phyloP scores from a whole-genome alignment of 1,140 invertebrate species.

The Drosophila biarmipes region DNA sequence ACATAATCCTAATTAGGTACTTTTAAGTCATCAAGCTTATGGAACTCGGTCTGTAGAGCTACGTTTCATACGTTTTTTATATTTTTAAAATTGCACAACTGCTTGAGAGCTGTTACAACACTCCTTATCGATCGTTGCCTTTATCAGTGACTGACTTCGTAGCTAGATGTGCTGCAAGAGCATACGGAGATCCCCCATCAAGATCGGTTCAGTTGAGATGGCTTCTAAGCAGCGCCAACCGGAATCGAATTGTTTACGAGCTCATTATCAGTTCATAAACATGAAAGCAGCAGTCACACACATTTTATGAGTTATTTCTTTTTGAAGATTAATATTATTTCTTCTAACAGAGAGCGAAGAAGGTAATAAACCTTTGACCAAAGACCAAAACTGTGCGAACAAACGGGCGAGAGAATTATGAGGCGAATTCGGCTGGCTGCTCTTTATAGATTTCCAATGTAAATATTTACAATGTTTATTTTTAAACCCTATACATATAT shows the following conservation, averaged over 20 bases:
- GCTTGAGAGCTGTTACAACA: conserved; percentile 8
- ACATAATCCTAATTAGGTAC: too few species aligned
- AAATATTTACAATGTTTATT: conserved; percentile 80
- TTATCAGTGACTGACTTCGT: conserved; percentile 15
- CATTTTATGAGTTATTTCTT: conserved; percentile 37
- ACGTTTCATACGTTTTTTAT: neutral
- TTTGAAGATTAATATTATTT: conserved; percentile 1
- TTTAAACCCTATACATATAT: conserved; percentile 60
- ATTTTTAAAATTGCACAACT: conserved; percentile 23
- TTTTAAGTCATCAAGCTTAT: neutral
- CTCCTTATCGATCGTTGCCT: conserved; percentile 28
- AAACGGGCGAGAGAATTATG: conserved; percentile 36
- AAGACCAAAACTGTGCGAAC: conserved; percentile 8
- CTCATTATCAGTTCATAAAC: conserved; percentile 50
- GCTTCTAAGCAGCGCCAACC: conserved; percentile 28
- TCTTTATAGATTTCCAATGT: conserved; percentile 64
- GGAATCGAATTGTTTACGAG: conserved; percentile 30
- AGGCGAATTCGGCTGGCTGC: conserved; percentile 25
- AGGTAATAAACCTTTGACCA: conserved; percentile 6
- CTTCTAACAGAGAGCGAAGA: conserved; percentile 1
- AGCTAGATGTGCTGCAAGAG: conserved; percentile 3
- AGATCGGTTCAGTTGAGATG: conserved; percentile 9
- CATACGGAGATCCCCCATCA: neutral
- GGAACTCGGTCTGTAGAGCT: neutral
- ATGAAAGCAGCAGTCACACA: conserved; percentile 21